Conservation (phyloP, 2,797 vertebrate species). For the Phoebastria nigripes region DNA sequence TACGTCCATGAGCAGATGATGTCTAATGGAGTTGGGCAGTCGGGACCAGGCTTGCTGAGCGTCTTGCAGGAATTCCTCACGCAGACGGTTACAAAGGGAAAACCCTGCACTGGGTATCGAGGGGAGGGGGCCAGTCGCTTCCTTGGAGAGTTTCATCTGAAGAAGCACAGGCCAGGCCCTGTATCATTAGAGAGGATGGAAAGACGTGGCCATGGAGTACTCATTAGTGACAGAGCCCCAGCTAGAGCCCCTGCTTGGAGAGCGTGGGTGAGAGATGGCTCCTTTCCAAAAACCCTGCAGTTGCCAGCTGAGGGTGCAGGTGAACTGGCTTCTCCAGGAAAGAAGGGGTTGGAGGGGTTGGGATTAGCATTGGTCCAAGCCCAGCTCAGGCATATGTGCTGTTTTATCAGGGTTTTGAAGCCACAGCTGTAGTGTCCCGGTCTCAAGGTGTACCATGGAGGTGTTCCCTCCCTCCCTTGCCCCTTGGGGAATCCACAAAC, state of each 20-base stretch:
- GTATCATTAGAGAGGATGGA: background rate
- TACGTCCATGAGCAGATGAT: background rate
- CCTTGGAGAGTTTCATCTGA: background rate
- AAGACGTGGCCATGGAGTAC: background rate
- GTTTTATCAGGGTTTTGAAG: background rate
- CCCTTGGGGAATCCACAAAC: fast-evolving
- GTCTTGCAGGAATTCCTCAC: conserved; percentile 24
- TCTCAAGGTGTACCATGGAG: background rate
- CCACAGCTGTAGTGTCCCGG: background rate
- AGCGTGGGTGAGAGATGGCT: background rate
- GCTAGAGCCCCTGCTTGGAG: background rate
- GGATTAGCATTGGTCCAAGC: background rate
- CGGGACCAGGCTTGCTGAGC: background rate
- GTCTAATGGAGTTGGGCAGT: conserved; percentile 49
- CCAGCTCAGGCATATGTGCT: fast-evolving
- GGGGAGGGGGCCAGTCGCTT: background rate
- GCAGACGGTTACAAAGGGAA: background rate
- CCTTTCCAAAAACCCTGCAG: background rate
- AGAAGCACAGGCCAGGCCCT: background rate
- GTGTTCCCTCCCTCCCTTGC: background rate
- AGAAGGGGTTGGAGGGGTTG: background rate
- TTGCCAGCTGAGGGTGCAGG: background rate
- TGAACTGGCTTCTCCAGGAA: background rate
- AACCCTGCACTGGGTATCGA: background rate
- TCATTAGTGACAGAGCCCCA: background rate